Evolutionary conservation across 2,113 vertebrate genomes (phyloP).

Genomic region (Anolis sagrei): DNA sequence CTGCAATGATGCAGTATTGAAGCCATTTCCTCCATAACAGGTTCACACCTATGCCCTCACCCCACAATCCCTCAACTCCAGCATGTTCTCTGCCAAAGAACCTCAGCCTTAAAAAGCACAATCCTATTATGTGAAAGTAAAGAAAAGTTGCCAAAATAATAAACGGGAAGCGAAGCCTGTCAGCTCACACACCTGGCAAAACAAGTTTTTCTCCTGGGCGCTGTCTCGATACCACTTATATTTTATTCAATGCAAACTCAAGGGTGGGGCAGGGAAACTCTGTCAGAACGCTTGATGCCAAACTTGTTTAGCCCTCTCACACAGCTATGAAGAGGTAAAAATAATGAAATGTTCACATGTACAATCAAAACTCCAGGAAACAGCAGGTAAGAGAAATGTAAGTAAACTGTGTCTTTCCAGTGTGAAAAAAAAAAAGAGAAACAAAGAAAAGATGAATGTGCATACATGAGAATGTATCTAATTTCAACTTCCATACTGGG

Average conservation of each 20-base stretch:
- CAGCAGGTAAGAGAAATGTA: not conserved
- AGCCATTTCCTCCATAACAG: not conserved
- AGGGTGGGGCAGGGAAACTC: not conserved
- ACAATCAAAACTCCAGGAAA: not conserved
- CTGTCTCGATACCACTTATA: not conserved
- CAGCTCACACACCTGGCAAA: not conserved
- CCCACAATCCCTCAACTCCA: not conserved
- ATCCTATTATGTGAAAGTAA: no score
- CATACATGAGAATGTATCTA: not conserved
- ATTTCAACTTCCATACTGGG: no score
- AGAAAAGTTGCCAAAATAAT: not conserved
- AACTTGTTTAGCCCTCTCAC: not conserved
- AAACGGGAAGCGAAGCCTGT: not conserved
- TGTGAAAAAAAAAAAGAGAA: not conserved
- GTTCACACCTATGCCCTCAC: not conserved
- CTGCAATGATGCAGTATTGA: not conserved
- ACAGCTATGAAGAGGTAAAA: not conserved
- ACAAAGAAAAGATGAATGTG: no score
- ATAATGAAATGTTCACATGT: not conserved
- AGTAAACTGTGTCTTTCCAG: not conserved
- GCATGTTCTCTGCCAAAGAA: not conserved
- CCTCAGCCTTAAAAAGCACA: not conserved
- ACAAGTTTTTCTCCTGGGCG: not conserved
- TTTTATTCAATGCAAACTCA: constrained; percentile 5
- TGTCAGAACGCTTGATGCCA: not conserved